Evolutionary conservation across 2,888 invertebrate genomes (phyloP).

Genomic region (Nephrotoma appendiculata): DNA sequence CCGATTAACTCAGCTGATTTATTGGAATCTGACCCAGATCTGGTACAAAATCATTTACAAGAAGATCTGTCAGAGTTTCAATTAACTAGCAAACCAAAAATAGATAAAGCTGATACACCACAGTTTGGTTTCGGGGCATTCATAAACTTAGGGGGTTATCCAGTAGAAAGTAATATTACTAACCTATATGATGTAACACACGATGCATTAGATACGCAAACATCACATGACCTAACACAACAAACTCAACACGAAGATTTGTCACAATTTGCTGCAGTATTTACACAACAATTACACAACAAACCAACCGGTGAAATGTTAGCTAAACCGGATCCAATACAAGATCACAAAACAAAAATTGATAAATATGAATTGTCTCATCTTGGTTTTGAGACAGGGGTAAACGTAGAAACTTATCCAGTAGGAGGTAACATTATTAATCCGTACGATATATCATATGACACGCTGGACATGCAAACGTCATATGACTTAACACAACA

Average conservation of each 20-base stretch:
- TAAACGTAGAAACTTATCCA: neutral
- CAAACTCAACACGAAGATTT: constrained; percentile 1
- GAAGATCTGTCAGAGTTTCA: too few species aligned
- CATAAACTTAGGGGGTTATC: neutral
- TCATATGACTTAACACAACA: too few species aligned
- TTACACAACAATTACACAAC: neutral
- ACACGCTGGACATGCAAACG: neutral
- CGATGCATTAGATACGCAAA: too few species aligned
- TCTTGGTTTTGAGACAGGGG: neutral
- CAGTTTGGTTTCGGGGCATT: neutral
- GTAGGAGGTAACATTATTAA: neutral
- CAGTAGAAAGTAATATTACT: neutral
- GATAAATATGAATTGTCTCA: neutral
- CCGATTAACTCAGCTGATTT: neutral
- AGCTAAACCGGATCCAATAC: neutral
- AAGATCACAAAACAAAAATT: neutral
- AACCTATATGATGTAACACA: neutral
- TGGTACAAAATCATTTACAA: neutral
- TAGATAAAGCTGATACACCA: neutral
- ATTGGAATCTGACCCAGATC: neutral
- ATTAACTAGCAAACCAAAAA: neutral
- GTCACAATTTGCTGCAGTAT: neutral
- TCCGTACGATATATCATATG: too few species aligned
- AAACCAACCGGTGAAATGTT: neutral
- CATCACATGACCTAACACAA: neutral